Percentiles rank a stretch among this genome's conserved stretches.
Evolutionary conservation across 2,113 vertebrate genomes (phyloP).

Genomic region (Nannobrachium achirus): DNA sequence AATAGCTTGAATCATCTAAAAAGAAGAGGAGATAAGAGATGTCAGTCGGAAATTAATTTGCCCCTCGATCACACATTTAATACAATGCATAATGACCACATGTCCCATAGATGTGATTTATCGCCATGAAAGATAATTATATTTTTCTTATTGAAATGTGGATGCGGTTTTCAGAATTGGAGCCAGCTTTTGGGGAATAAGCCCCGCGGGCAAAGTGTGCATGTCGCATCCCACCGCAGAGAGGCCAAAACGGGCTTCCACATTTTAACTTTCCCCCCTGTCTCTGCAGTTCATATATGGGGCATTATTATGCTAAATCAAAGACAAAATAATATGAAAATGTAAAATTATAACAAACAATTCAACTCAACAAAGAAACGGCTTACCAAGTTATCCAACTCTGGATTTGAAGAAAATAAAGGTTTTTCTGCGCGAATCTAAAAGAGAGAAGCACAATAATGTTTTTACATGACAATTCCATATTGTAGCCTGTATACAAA

Average conservation of each 20-base stretch:
- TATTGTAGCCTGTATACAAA: neutral
- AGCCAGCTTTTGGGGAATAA: slow-evolving; percentile 22
- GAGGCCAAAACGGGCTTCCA: neutral
- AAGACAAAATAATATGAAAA: neutral
- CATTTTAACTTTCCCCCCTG: too few species aligned
- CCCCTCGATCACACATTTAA: too few species aligned
- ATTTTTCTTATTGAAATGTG: slow-evolving; percentile 10
- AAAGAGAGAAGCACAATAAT: neutral
- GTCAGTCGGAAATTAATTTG: neutral
- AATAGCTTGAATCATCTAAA: slow-evolving; percentile 98
- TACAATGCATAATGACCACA: too few species aligned
- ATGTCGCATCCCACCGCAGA: slow-evolving; percentile 14
- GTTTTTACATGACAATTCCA: neutral
- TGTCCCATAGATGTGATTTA: too few species aligned
- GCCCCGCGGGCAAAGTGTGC: slow-evolving; percentile 32
- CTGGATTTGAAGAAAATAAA: slow-evolving; percentile 92
- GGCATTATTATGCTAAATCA: neutral
- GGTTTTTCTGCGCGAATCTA: slow-evolving; percentile 94
- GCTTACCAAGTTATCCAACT: slow-evolving; percentile 94
- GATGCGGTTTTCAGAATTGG: slow-evolving; percentile 5
- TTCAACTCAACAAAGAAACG: too few species aligned
- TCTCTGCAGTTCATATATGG: too few species aligned
- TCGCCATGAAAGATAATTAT: too few species aligned
- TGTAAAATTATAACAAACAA: neutral
- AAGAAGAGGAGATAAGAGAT: neutral